Evolutionary conservation across 2,113 vertebrate species (phyloP).

Genomic region (Gobio gobio): DNA sequence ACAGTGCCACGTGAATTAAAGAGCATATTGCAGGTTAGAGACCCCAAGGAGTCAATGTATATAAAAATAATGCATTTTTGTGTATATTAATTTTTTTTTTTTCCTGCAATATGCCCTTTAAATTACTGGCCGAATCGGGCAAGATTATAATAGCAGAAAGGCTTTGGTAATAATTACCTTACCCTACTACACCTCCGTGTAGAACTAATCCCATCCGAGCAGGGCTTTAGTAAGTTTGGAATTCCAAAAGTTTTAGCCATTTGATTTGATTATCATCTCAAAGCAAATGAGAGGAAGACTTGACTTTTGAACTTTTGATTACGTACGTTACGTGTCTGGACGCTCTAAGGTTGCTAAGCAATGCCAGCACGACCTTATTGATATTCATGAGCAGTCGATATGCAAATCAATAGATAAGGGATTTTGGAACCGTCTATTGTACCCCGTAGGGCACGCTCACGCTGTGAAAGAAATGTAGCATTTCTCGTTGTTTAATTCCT

Average conservation of each 20-base stretch:
- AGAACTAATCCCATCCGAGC: background rate
- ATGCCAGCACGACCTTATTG: background rate
- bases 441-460: too few relatives aligned
- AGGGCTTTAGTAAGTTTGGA: background rate
- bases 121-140: background rate
- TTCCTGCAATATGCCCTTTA: too few relatives aligned
- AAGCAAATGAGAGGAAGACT: background rate
- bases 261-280: background rate
- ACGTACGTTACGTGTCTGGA: background rate
- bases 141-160: background rate
- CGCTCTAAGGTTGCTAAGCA: background rate
- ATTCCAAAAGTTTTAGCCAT: background rate
- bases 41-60: too few relatives aligned
- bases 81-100: too few relatives aligned
- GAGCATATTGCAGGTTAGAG: too few relatives aligned
- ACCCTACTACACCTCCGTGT: background rate
- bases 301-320: constrained; percentile 12
- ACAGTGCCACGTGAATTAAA: too few relatives aligned
- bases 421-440: constrained; percentile 27
- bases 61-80: too few relatives aligned
- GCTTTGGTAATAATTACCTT: background rate
- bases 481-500: background rate
- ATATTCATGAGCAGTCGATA: background rate
- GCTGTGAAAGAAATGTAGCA: background rate
- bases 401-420: background rate